A percentile compares a stretch with the other conserved stretches of the same genome.
Evolutionary conservation across 2,113 vertebrate species (phyloP).

Genomic region (Ochotona princeps): DNA sequence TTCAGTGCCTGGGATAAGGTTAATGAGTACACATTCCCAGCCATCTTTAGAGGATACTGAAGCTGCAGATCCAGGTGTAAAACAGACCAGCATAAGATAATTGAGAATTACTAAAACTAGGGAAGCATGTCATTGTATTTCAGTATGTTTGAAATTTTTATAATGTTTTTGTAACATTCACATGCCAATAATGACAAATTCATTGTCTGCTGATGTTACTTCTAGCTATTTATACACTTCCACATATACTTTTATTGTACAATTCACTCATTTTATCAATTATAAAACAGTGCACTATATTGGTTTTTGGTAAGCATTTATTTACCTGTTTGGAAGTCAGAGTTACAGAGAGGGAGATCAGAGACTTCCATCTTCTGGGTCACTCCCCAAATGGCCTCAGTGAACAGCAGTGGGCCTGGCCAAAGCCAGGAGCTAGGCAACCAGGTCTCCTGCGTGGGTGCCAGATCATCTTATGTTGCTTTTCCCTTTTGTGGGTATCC

Average conservation of each 20-base stretch:
- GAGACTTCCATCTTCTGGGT: too few relatives aligned
- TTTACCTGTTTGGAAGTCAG: too few relatives aligned
- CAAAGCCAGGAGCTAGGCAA: too few relatives aligned
- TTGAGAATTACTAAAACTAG: neutral
- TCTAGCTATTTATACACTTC: neutral
- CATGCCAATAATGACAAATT: neutral
- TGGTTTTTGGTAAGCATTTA: neutral
- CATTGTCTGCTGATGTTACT: neutral
- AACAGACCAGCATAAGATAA: neutral
- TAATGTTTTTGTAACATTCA: neutral
- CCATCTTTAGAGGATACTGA: neutral
- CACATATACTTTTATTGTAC: slow-evolving; percentile 25
- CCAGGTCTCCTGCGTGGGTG: too few relatives aligned
- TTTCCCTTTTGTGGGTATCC: too few relatives aligned
- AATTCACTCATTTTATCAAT: neutral
- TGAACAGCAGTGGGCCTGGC: too few relatives aligned
- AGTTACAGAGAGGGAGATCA: too few relatives aligned
- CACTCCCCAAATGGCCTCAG: too few relatives aligned
- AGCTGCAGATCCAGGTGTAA: neutral
- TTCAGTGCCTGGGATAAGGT: neutral
- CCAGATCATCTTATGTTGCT: too few relatives aligned
- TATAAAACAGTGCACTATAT: neutral
- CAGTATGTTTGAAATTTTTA: slow-evolving; percentile 20
- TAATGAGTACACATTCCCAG: neutral
- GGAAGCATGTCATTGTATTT: neutral